These are phyloP conservation scores for Trypoxylus dichotomus DNA, from an alignment of 1,140 invertebrate species.

Conservation along the genomic window DNA sequence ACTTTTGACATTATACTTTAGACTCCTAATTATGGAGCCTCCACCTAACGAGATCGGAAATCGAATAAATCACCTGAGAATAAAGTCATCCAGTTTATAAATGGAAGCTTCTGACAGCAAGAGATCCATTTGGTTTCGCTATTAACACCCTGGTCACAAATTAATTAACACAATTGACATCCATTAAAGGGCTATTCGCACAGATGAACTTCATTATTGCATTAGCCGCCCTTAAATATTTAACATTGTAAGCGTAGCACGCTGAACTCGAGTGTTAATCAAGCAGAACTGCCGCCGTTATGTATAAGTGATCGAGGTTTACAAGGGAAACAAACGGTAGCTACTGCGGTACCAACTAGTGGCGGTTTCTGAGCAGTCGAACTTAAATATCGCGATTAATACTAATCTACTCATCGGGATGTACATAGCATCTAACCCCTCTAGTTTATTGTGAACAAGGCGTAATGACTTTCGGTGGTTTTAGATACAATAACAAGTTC, in stretches of 20 bases:
- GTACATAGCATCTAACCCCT: not conserved
- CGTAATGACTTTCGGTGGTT: conserved; percentile 2
- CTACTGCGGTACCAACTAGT: not conserved
- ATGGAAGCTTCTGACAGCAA: not conserved
- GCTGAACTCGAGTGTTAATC: not conserved
- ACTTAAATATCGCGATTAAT: conserved; percentile 20
- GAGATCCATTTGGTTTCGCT: not conserved
- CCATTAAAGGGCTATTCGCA: not conserved
- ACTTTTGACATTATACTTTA: too few relatives aligned
- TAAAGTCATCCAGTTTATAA: too few relatives aligned
- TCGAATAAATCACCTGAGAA: too few relatives aligned
- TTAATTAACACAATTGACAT: conserved; percentile 6
- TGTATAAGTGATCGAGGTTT: conserved; percentile 16
- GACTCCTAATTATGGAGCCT: too few relatives aligned
- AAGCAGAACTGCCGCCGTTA: not conserved
- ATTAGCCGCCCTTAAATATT: not conserved
- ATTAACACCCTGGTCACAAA: not conserved
- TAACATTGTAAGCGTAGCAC: not conserved
- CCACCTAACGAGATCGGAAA: too few relatives aligned
- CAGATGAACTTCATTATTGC: not conserved
- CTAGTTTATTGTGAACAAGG: conserved; percentile 22
- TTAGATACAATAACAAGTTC: conserved; percentile 21
- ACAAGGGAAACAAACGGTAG: conserved; percentile 1
- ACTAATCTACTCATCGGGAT: conserved; percentile 11
- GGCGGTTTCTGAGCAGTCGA: not conserved